phyloP scores from a whole-genome alignment of 2,113 vertebrate species.

The Bos taurus region DNA sequence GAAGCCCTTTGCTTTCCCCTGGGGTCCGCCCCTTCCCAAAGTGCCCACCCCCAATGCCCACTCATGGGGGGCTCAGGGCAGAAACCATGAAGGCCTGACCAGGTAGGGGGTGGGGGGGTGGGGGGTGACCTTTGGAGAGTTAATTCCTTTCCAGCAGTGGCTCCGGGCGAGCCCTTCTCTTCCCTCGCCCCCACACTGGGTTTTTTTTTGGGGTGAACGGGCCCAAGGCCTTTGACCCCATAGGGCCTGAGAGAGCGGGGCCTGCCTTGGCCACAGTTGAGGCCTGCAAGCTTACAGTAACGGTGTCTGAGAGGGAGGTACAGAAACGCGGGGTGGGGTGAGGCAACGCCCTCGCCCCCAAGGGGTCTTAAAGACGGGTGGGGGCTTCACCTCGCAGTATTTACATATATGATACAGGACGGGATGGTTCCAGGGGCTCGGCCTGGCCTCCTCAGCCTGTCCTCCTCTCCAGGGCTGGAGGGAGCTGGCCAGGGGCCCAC shows the following conservation, averaged over 20 bases:
- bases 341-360: conserved; percentile 13
- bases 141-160: conserved; percentile 73
- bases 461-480: conserved; percentile 59
- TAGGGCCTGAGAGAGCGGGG: conserved; percentile 51
- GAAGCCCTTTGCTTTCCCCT: conserved; percentile 80
- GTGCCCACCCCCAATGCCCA: conserved; percentile 43
- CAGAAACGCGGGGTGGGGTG: conserved; percentile 22
- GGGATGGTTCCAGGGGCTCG: conserved; percentile 67
- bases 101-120: not conserved
- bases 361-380: conserved; percentile 17
- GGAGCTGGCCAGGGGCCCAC: conserved; percentile 81
- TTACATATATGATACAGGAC: conserved; percentile 97
- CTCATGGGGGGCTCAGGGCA: conserved; percentile 25
- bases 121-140: conserved; percentile 79
- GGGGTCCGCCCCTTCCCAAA: conserved; percentile 68
- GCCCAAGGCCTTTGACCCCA: conserved; percentile 52
- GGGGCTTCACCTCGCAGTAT: conserved; percentile 84
- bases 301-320: conserved; percentile 57
- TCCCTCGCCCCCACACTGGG: not conserved
- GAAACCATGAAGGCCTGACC: conserved; percentile 33
- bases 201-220: conserved; percentile 16
- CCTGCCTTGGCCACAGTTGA: conserved; percentile 67
- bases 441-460: conserved; percentile 65
- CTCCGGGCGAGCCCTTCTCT: conserved; percentile 70
- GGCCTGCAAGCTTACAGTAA: conserved; percentile 86